Evolutionary conservation across 2,113 vertebrate genomes (phyloP).

Genomic region (Spermophilus dauricus): DNA sequence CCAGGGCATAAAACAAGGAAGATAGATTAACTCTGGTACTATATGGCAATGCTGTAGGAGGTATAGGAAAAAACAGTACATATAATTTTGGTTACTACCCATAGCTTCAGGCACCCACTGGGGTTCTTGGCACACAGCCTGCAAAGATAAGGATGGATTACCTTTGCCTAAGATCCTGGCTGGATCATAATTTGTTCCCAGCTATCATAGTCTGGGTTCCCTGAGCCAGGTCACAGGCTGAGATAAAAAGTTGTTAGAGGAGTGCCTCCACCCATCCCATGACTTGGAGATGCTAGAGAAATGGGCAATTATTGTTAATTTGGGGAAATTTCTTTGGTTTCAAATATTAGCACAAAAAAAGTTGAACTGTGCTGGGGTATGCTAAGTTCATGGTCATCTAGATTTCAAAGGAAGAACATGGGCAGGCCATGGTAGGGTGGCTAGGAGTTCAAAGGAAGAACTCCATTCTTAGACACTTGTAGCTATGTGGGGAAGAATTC

Average conservation of each 20-base stretch:
- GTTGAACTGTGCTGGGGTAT: conserved; percentile 6
- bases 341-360: background rate
- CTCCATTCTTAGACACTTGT: background rate
- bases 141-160: background rate
- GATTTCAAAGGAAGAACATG: conserved; percentile 27
- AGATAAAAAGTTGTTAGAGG: conserved; percentile 46
- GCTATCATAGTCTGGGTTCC: conserved; percentile 42
- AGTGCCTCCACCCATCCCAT: background rate
- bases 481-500: background rate
- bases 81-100: background rate
- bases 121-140: background rate
- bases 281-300: conserved; percentile 9
- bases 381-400: conserved; percentile 31
- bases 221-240: conserved; percentile 23
- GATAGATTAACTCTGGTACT: background rate
- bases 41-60: background rate
- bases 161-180: conserved; percentile 5
- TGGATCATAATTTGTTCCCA: conserved; percentile 33
- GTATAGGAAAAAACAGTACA: background rate
- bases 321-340: conserved; percentile 67
- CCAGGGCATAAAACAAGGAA: background rate
- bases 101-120: background rate
- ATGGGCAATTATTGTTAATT: conserved; percentile 23
- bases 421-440: background rate
- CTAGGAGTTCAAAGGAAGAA: conserved; percentile 27